Evolutionary conservation across 2,113 vertebrate genomes (phyloP).

Genomic region (Haliaeetus leucogaster): DNA sequence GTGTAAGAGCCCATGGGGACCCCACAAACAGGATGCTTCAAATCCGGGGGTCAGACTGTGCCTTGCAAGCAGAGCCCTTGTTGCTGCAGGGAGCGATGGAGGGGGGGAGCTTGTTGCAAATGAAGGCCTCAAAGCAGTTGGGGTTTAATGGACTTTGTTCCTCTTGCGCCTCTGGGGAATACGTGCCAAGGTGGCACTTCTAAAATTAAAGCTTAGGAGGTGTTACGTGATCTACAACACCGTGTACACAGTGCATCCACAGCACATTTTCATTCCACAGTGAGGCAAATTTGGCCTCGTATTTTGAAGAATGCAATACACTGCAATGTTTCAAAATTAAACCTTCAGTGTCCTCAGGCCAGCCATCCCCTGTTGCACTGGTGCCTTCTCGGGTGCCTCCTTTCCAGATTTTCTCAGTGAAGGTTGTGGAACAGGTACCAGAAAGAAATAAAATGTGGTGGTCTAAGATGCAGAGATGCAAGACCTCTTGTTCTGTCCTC

Average conservation of each 20-base stretch:
- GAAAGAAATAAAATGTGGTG: background rate
- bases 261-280: background rate
- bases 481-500: background rate
- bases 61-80: background rate
- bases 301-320: background rate
- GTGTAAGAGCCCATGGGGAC: background rate
- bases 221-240: background rate
- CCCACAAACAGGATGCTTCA: background rate
- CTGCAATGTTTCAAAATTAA: background rate
- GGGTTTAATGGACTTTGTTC: background rate
- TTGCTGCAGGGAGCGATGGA: accelerated
- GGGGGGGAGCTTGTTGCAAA: background rate
- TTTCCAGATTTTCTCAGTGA: background rate
- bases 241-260: background rate
- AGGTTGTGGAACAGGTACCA: background rate
- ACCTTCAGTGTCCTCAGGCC: background rate
- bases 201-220: background rate
- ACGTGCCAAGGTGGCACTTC: background rate
- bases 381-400: background rate
- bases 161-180: background rate
- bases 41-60: background rate
- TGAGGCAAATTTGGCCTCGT: background rate
- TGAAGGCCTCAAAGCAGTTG: background rate
- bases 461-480: background rate
- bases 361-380: background rate